These are phyloP conservation scores for Odobenus rosmarus DNA, from an alignment of 2,113 vertebrate species.

Conservation along the genomic window DNA sequence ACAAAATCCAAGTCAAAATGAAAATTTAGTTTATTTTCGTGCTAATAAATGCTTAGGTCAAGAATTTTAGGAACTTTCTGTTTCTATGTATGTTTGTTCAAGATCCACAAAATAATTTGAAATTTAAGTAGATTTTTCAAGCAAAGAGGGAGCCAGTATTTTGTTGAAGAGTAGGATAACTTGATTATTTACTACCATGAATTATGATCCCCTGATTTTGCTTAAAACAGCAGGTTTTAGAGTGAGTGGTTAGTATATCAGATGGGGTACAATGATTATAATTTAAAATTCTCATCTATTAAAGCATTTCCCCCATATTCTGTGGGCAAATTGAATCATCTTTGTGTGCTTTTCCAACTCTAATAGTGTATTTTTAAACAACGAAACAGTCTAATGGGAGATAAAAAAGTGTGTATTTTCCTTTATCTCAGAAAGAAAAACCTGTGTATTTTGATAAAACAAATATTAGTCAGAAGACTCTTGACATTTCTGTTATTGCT, in stretches of 20 bases:
- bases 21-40: conserved; percentile 48
- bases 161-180: neutral
- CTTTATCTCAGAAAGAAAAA: neutral
- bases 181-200: conserved; percentile 22
- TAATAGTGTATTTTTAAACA: neutral
- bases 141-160: neutral
- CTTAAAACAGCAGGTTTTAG: conserved; percentile 6
- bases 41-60: conserved; percentile 14
- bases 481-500: conserved; percentile 1
- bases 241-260: neutral
- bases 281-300: conserved; percentile 9
- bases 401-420: conserved; percentile 9
- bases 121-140: conserved; percentile 32
- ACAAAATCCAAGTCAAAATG: conserved; percentile 19
- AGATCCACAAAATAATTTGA: conserved; percentile 29
- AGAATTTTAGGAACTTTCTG: conserved; percentile 11
- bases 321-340: neutral
- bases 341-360: neutral
- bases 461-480: conserved; percentile 20
- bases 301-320: neutral
- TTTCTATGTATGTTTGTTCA: conserved; percentile 17
- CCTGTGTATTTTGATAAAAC: neutral
- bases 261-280: neutral
- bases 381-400: neutral
- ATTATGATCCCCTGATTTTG: neutral